phyloP scores from a whole-genome alignment of 2,797 vertebrate genomes.

The Muscicapa comitata region DNA sequence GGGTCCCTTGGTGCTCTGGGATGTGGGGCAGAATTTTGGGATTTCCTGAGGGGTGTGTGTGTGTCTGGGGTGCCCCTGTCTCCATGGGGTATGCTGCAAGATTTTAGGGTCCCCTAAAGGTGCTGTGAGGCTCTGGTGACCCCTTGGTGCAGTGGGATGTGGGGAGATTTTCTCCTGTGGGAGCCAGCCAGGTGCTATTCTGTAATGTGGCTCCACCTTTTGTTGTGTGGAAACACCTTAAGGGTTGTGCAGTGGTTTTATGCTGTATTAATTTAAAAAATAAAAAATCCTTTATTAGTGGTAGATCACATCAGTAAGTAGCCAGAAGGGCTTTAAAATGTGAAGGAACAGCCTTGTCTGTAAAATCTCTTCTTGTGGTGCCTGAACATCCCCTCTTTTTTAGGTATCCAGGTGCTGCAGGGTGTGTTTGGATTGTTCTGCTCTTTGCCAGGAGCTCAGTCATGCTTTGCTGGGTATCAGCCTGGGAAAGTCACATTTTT shows the following conservation, averaged over 20 bases:
- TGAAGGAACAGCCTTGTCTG: neutral
- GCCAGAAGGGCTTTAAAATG: neutral
- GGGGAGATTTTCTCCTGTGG: neutral
- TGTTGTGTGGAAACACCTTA: neutral
- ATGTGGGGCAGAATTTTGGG: neutral
- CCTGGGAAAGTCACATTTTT: neutral
- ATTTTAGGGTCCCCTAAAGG: neutral
- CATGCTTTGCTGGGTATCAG: neutral
- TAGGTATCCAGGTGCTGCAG: neutral
- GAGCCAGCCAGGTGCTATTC: neutral
- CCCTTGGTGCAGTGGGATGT: accelerated
- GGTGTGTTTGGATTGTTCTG: neutral
- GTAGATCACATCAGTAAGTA: neutral
- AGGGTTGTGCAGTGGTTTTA: neutral
- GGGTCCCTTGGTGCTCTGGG: neutral
- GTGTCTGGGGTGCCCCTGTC: neutral
- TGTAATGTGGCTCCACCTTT: neutral
- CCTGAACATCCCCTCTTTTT: neutral
- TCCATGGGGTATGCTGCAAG: neutral
- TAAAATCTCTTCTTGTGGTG: neutral
- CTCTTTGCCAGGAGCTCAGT: neutral
- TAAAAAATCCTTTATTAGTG: accelerated
- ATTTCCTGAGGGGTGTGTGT: accelerated
- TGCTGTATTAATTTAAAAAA: neutral
- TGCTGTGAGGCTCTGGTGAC: neutral